Base-by-base conservation (phyloP, 2,113 vertebrate species). In the Tretioscincus oriximinensis region DNA sequence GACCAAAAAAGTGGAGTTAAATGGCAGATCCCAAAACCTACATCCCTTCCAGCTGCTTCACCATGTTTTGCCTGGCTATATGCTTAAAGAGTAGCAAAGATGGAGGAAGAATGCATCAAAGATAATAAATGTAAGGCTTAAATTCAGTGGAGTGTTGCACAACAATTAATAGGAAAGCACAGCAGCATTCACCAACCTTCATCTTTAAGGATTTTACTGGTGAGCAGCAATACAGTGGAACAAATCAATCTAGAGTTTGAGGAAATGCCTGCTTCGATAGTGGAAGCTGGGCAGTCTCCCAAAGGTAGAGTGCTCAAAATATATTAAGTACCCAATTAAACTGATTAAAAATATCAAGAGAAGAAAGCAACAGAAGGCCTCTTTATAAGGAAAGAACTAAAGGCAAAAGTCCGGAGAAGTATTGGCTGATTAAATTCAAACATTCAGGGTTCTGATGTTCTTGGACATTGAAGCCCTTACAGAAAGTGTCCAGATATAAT, bases 331-430 rank as follows among this genome's bases (percentile, higher is more conserved):
- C 77, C 88, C 88, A 92, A 89, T 91, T 89, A 88, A 73, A 88
- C 65, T 85, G 90, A 92, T 91, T 89, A 90, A 85, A 86, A 88
- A 84, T 82, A 61, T 91, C 85, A 90, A 75, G 85, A 66, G 51
- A 76, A 6, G 2, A 66, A 28, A 78, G 73, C 8, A 7, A 79
- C 84, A 1, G 28, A 35, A 85, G 89, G 85, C 81, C 88, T 73
- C 80, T 47, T 8, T 11, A 18, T n/a, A 81, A 45, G 64, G 77
- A 28, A 47, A n/a, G 0, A 26, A 78, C n/a, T 3, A 49, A 81
- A 35, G 82, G 87, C 83, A 2, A 29, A 14, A 58, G 54, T 58
- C 54, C 54, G 29, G 67, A 77, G 22, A n/a, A 29, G 47, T 2
- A 0, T 9, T 10, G 28, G 75, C 45, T 7, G 70, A 66, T 65